Conservation (phyloP, 2,888 invertebrate species). For the Petrolisthes cinctipes region DNA sequence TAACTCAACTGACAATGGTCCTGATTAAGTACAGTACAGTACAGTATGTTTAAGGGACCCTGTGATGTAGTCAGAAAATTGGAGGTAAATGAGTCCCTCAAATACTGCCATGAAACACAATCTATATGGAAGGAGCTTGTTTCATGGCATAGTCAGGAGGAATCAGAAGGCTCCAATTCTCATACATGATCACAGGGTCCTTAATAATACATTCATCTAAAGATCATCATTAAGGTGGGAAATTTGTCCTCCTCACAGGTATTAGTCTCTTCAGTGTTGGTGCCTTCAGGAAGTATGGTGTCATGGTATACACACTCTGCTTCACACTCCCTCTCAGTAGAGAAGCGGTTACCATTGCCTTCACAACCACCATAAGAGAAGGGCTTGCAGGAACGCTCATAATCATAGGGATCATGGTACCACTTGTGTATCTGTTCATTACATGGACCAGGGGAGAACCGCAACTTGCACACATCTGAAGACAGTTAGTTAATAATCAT, state of each 20-base stretch:
- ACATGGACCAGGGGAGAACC: constrained; percentile 79
- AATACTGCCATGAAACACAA: too few relatives aligned
- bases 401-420: constrained; percentile 79
- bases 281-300: constrained; percentile 43
- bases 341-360: constrained; percentile 85
- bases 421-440: constrained; percentile 74
- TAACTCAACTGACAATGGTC: too few relatives aligned
- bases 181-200: too few relatives aligned
- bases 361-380: constrained; percentile 86
- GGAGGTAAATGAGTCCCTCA: too few relatives aligned
- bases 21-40: too few relatives aligned
- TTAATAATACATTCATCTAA: too few relatives aligned
- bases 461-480: constrained; percentile 79
- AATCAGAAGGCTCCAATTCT: too few relatives aligned
- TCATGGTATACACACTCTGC: constrained; percentile 55
- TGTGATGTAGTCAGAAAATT: too few relatives aligned
- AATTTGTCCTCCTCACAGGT: constrained; percentile 35
- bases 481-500: neutral
- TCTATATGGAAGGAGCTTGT: too few relatives aligned
- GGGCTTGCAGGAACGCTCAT: constrained; percentile 80
- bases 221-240: neutral
- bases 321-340: constrained; percentile 78
- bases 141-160: too few relatives aligned
- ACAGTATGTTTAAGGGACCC: too few relatives aligned
- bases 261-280: constrained; percentile 49